phyloP scores from a whole-genome alignment of 1,140 invertebrate genomes.

The Drosophila tani region DNA sequence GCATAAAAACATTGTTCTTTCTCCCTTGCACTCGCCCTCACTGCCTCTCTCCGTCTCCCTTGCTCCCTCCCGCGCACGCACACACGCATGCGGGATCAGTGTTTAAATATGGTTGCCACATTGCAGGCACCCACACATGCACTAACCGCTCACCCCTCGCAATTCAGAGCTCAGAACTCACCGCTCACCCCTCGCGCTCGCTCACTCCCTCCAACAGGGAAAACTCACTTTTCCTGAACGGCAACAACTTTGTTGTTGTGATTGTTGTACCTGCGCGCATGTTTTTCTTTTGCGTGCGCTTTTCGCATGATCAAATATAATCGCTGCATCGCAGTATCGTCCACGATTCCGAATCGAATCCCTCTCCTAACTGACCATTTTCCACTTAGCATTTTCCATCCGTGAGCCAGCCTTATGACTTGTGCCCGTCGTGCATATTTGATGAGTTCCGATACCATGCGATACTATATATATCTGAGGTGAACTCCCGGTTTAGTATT shows the following conservation, averaged over 20 bases:
- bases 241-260: constrained; percentile 38
- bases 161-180: constrained; percentile 7
- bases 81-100: constrained; percentile 66
- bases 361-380: constrained; percentile 10
- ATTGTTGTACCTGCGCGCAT: constrained; percentile 73
- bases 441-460: constrained; percentile 74
- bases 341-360: constrained; percentile 34
- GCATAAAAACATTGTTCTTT: constrained; percentile 41
- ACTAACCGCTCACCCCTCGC: constrained; percentile 11
- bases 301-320: constrained; percentile 80
- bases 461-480: constrained; percentile 22
- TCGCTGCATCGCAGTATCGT: constrained; percentile 31
- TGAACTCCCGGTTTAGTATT: constrained; percentile 45
- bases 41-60: constrained; percentile 2
- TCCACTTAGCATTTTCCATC: constrained; percentile 30
- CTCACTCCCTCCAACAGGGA: not conserved
- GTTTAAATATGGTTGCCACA: constrained; percentile 77
- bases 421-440: constrained; percentile 68
- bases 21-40: constrained; percentile 50
- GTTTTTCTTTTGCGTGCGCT: constrained; percentile 79
- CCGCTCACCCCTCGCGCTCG: constrained; percentile 13
- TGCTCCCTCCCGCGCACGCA: constrained; percentile 22
- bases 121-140: constrained; percentile 69
- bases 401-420: constrained; percentile 55
- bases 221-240: constrained; percentile 65